Base-by-base conservation (phyloP, 2,113 vertebrate species). In the Nymphicus hollandicus region DNA sequence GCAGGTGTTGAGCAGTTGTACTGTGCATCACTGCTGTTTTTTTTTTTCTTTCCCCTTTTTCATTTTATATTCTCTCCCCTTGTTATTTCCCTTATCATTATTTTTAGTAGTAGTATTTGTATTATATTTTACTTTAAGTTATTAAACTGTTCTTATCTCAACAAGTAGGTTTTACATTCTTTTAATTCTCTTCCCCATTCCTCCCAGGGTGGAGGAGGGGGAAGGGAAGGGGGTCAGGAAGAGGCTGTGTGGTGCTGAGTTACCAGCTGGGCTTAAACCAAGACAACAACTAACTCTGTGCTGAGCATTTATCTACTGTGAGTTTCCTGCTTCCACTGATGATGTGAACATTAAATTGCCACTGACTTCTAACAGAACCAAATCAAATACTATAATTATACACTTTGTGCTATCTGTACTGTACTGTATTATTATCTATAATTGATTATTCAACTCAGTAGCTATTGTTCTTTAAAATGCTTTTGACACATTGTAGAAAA, bases 351-450 rank as follows among this genome's bases (percentile, higher is more conserved):
- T 88, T 94, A 96, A 94, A 95, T 91, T 97, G 80, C 83, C 88
- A 85, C 88, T 87, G 96, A 96, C 95, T 97, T 95, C 88, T 95
- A 96, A 86, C 65, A 86, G 88, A 96, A 96, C 72, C 73, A 91
- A 97, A 96, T 94, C 89, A 96, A 96, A 96, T 93, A 93, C 93
- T 94, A 61, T 95, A 97, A 96, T 96, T 97, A 97, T 76, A 96
- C 37, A 96, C 81, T 94, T 93, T 80, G 77, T 91, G 83, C 93
- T 97, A 94, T 95, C 91, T 91, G 77, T 91, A 91, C 86, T 92
- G 91, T 77, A 92, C 91, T 94, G 81, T 92, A 93, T 97, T 89
- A 94, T 97, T 95, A 96, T 97, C 96, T 89, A 95, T 93, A 90
- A 93, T 93, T 91, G 96, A 86, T 91, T 73, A 93, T 97, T 93